phyloP scores from a whole-genome alignment of 2,797 vertebrate genomes.

The Tympanoctomys barrerae region DNA sequence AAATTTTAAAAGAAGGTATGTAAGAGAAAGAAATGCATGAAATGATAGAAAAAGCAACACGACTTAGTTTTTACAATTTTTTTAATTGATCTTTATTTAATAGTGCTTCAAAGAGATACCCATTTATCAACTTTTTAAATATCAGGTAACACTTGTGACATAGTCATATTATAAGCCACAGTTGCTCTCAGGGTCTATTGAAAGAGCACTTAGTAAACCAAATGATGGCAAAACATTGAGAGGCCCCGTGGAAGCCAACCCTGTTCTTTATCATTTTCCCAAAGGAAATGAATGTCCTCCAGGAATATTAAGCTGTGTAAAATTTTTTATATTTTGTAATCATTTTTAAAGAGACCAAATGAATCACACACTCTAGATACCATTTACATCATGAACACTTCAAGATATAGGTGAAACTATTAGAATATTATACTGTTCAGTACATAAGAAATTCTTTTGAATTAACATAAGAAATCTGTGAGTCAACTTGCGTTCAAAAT shows the following conservation, averaged over 20 bases:
- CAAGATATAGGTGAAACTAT: constrained; percentile 39
- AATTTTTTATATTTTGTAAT: constrained; percentile 6
- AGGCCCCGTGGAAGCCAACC: not conserved
- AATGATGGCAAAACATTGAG: not conserved
- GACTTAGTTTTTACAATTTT: not conserved
- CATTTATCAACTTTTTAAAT: constrained; percentile 2
- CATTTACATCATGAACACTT: constrained; percentile 11
- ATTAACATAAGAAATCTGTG: constrained; percentile 53
- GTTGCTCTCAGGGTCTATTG: not conserved
- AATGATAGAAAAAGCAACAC: not conserved
- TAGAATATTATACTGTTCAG: not conserved
- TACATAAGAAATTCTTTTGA: constrained; percentile 38
- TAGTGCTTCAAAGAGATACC: not conserved
- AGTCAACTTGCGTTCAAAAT: constrained; percentile 60
- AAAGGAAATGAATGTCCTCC: not conserved
- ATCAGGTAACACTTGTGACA: not conserved
- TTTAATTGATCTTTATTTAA: not conserved
- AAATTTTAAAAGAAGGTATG: not conserved
- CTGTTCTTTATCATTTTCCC: not conserved
- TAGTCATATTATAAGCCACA: not conserved
- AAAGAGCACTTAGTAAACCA: constrained; percentile 51
- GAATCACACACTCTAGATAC: not conserved
- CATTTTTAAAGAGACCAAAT: constrained; percentile 30
- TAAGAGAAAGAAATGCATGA: constrained; percentile 9
- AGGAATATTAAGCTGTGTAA: not conserved